Percentiles rank a stretch among this genome's conserved stretches.
Evolutionary conservation across 2,113 vertebrate species (phyloP).

Genomic region (Gallinago jamesoni): DNA sequence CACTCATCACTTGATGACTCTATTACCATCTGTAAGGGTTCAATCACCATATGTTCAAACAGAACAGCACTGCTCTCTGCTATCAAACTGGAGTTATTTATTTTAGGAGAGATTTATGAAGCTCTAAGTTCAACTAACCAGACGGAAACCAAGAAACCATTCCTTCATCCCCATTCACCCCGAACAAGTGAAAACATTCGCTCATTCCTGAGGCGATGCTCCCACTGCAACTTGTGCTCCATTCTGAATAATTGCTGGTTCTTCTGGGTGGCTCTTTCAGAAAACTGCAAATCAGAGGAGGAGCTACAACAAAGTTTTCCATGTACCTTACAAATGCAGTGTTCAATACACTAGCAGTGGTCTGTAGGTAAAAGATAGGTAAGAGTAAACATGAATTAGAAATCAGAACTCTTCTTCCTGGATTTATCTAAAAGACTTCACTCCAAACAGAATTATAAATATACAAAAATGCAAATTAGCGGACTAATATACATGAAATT

Average conservation of each 20-base stretch:
- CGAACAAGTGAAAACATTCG: constrained; percentile 3
- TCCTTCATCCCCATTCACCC: not conserved
- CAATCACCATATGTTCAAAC: not conserved
- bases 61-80: not conserved
- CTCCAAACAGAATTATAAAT: not conserved
- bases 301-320: not conserved
- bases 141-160: not conserved
- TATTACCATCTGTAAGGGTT: not conserved
- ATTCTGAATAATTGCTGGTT: not conserved
- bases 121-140: not conserved
- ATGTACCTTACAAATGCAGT: not conserved
- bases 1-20: not conserved
- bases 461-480: not conserved
- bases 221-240: not conserved
- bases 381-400: not conserved
- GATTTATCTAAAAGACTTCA: not conserved
- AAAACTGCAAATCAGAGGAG: constrained; percentile 10
- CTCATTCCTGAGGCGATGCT: not conserved
- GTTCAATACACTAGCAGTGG: not conserved
- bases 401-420: not conserved
- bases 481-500: not conserved
- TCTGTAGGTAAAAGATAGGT: not conserved
- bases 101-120: constrained; percentile 16
- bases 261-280: not conserved
- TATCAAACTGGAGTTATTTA: not conserved